Conservation (phyloP, 2,113 vertebrate genomes). For the Bufo bufo region DNA sequence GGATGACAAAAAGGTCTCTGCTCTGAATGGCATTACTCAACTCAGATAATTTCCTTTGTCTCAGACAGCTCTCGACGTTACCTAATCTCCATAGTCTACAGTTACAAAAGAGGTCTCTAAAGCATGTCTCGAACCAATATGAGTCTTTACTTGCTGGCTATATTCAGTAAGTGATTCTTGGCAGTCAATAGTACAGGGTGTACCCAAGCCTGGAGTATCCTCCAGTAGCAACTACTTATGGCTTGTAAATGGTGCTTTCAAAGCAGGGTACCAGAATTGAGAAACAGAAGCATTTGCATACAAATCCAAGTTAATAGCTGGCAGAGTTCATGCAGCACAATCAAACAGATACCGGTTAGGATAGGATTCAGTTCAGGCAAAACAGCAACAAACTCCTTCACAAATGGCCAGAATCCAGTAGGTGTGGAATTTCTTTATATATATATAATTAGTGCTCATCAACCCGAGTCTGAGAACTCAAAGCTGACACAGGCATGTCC, state of each 20-base stretch:
- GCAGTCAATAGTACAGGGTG: too few species aligned
- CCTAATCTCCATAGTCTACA: neutral
- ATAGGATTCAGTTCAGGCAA: neutral
- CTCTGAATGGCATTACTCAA: neutral
- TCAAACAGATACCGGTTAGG: neutral
- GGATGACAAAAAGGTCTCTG: neutral
- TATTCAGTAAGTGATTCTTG: too few species aligned
- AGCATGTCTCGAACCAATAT: too few species aligned
- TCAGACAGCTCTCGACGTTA: neutral
- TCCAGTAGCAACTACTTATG: neutral
- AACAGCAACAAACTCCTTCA: neutral
- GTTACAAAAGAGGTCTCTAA: neutral
- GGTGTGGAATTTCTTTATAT: too few species aligned
- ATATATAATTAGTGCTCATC: too few species aligned
- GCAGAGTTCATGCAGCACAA: neutral
- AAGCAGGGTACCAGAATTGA: neutral
- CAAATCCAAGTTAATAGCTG: neutral
- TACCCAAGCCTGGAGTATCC: too few species aligned
- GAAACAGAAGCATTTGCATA: neutral
- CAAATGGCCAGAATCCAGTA: too few species aligned
- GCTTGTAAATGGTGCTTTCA: neutral
- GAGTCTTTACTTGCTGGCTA: too few species aligned
- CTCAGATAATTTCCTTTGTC: neutral
- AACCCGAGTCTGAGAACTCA: too few species aligned
- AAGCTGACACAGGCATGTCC: too few species aligned